Evolutionary conservation across 2,113 vertebrate genomes (phyloP).

Genomic region (Neolamprologus fasciatus): DNA sequence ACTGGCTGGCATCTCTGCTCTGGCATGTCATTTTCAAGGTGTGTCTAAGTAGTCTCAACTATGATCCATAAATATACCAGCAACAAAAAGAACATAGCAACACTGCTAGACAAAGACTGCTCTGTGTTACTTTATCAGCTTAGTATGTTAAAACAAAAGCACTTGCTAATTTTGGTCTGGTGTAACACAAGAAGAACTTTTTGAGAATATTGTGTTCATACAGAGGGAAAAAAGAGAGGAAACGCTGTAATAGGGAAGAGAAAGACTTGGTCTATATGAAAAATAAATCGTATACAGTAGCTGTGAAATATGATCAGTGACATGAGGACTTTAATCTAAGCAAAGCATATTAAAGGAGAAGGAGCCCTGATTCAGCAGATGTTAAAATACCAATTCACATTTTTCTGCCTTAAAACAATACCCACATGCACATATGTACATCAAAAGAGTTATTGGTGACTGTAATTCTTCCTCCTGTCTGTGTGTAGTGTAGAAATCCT

Average conservation of each 20-base stretch:
- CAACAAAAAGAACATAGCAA: neutral
- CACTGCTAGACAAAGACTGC: neutral
- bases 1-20: neutral
- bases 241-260: neutral
- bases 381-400: neutral
- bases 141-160: neutral
- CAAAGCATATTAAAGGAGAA: conserved; percentile 31
- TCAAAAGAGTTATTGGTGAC: neutral
- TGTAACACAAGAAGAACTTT: neutral
- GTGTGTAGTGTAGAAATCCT: neutral
- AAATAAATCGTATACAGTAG: neutral
- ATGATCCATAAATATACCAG: neutral
- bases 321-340: conserved; percentile 21
- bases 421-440: neutral
- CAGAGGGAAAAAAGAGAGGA: neutral
- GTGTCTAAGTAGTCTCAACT: conserved; percentile 2
- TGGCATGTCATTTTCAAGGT: conserved; percentile 13
- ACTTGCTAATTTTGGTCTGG: neutral
- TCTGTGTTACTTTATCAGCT: neutral
- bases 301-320: conserved; percentile 32
- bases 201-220: neutral
- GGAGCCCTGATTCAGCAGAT: neutral
- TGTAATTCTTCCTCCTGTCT: neutral
- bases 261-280: neutral
- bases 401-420: neutral